Percentiles rank a stretch among this genome's conserved stretches.
Conservation (phyloP, 2,797 vertebrate species). For the Orientallactaga sibirica region DNA sequence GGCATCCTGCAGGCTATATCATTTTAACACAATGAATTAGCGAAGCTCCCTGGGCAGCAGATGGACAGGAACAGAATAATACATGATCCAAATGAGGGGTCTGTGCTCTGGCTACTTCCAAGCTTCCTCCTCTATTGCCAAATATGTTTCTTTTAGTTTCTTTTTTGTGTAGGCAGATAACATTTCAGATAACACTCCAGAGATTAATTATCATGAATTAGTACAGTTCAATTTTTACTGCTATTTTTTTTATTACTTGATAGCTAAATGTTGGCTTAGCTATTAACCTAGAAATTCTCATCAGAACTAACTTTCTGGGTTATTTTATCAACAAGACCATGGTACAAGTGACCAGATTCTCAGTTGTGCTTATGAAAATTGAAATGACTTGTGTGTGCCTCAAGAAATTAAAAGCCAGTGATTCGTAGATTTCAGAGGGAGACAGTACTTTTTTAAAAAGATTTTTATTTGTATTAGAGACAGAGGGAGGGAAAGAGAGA, state of each 20-base stretch:
- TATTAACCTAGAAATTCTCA: conserved; percentile 60
- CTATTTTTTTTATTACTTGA: conserved; percentile 78
- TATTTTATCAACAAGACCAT: conserved; percentile 38
- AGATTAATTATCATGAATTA: conserved; percentile 73
- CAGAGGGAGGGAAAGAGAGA: too few relatives aligned
- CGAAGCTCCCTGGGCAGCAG: background rate
- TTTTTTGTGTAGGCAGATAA: conserved; percentile 66
- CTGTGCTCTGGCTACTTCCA: background rate
- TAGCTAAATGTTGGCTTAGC: conserved; percentile 69
- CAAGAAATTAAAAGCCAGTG: conserved; percentile 26
- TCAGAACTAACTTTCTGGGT: conserved; percentile 7
- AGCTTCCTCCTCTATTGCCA: conserved; percentile 51
- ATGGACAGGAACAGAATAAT: background rate
- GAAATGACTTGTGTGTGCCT: conserved; percentile 23
- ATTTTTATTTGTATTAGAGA: too few relatives aligned
- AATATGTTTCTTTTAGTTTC: conserved; percentile 48
- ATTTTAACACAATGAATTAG: background rate
- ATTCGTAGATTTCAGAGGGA: conserved; percentile 37
- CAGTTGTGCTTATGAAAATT: conserved; percentile 48
- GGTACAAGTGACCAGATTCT: conserved; percentile 42
- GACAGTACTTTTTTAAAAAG: background rate
- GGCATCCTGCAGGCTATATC: background rate
- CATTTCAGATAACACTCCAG: conserved; percentile 63
- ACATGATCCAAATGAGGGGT: background rate
- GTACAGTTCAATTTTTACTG: conserved; percentile 63